A percentile compares a stretch with the other conserved stretches of the same genome.
phyloP scores from a whole-genome alignment of 1,140 invertebrate species.

The Lucilia sericata region DNA sequence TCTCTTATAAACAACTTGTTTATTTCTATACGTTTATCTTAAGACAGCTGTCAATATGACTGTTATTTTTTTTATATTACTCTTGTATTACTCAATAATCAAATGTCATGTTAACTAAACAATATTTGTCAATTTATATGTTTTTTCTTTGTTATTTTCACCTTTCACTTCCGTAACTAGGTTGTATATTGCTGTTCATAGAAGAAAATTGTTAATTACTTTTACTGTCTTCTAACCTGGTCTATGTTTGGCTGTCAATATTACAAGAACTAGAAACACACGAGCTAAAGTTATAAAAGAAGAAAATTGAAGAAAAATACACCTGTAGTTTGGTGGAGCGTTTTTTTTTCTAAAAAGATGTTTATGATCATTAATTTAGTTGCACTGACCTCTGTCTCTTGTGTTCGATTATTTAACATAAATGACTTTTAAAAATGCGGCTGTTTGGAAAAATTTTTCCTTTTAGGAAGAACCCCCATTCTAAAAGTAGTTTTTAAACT shows the following conservation, averaged over 20 bases:
- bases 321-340: slow-evolving; percentile 20
- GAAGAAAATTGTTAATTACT: not conserved
- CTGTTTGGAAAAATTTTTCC: slow-evolving; percentile 1
- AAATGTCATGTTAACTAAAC: slow-evolving; percentile 26
- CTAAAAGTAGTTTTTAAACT: not conserved
- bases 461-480: not conserved
- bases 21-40: not conserved
- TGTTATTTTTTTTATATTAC: too few relatives aligned
- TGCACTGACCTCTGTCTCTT: not conserved
- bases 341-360: too few relatives aligned
- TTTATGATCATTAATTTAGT: slow-evolving; percentile 5
- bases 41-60: not conserved
- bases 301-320: not conserved
- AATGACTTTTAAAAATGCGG: slow-evolving; percentile 45
- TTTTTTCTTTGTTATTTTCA: not conserved
- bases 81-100: slow-evolving; percentile 24
- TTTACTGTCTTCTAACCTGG: not conserved
- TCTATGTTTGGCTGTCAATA: not conserved
- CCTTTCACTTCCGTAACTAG: not conserved
- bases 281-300: not conserved
- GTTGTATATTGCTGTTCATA: not conserved
- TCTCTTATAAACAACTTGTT: not conserved
- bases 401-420: slow-evolving; percentile 20
- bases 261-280: slow-evolving; percentile 9
- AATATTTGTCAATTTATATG: not conserved